Percentiles rank a stretch among this genome's conserved stretches.
These are phyloP conservation scores for Cotesia congregata DNA, from an alignment of 2,888 invertebrate genomes.

Conservation along the genomic window DNA sequence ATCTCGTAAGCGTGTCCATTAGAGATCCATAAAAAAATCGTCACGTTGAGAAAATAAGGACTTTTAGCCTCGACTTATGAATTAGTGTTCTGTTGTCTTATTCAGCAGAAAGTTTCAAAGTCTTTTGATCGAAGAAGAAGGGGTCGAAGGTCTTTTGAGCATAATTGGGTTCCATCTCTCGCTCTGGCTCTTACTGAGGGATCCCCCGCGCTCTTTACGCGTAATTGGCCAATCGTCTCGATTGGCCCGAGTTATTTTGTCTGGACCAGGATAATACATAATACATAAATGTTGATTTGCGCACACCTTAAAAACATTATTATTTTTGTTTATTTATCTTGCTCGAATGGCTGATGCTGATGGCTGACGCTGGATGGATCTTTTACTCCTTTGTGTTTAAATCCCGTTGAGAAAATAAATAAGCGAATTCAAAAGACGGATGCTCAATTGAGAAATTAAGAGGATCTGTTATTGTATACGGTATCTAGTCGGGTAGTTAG, in stretches of 20 bases:
- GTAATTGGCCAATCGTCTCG: slow-evolving; percentile 52
- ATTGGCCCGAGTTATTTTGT: slow-evolving; percentile 49
- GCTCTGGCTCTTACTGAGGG: slow-evolving; percentile 28
- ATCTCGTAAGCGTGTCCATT: no score
- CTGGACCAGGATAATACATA: slow-evolving; percentile 29
- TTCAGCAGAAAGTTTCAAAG: neutral
- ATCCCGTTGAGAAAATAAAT: slow-evolving; percentile 1
- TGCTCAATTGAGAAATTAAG: slow-evolving; percentile 1
- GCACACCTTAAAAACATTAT: neutral
- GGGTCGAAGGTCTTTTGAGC: slow-evolving; percentile 47
- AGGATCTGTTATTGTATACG: neutral
- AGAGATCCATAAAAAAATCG: no score
- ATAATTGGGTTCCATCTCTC: slow-evolving; percentile 48
- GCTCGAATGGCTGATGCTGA: no score
- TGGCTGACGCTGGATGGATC: neutral
- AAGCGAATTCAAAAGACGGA: neutral
- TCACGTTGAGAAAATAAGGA: no score
- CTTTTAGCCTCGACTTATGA: neutral
- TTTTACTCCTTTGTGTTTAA: neutral
- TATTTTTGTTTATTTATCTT: neutral
- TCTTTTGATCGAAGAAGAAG: slow-evolving; percentile 14
- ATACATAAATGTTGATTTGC: neutral
- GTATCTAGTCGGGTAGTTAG: neutral
- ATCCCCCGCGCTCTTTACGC: slow-evolving; percentile 46
- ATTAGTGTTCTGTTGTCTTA: neutral